phyloP scores from a whole-genome alignment of 2,797 vertebrate species.

The Coracias cyanogaster region DNA sequence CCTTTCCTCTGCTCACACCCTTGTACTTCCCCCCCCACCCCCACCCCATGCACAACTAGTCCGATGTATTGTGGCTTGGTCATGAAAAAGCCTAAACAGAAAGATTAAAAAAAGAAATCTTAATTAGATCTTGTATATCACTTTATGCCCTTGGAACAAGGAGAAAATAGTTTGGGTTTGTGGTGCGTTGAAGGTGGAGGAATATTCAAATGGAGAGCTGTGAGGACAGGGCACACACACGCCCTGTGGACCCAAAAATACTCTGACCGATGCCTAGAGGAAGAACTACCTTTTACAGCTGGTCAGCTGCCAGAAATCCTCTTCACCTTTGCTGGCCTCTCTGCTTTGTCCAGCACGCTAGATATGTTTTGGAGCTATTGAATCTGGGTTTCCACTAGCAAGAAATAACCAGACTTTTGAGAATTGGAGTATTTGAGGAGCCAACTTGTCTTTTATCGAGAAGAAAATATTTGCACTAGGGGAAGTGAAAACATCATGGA shows the following conservation, averaged over 20 bases:
- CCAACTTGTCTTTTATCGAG: neutral
- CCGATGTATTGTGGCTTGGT: neutral
- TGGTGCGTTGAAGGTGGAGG: neutral
- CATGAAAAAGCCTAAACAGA: neutral
- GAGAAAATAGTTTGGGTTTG: neutral
- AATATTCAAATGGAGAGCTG: neutral
- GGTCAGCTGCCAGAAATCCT: conserved; percentile 13
- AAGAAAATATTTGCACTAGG: neutral
- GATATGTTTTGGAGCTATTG: neutral
- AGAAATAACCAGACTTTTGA: neutral
- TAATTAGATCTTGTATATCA: neutral
- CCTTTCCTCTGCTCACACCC: conserved; percentile 38
- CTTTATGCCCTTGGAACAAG: neutral
- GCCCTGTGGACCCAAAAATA: neutral
- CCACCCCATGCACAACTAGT: neutral
- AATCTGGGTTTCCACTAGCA: neutral
- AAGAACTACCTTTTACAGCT: neutral
- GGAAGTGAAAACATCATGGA: neutral
- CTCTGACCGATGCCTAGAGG: neutral
- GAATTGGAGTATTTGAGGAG: neutral
- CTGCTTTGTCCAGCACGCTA: neutral
- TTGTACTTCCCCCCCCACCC: neutral
- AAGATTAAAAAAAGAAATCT: neutral
- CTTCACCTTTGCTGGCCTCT: neutral
- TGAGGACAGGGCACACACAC: neutral